Evolutionary conservation across 1,140 invertebrate species (phyloP), one percentile per base, ranked within the genome.

Genomic region (Sycophila sp.): DNA sequence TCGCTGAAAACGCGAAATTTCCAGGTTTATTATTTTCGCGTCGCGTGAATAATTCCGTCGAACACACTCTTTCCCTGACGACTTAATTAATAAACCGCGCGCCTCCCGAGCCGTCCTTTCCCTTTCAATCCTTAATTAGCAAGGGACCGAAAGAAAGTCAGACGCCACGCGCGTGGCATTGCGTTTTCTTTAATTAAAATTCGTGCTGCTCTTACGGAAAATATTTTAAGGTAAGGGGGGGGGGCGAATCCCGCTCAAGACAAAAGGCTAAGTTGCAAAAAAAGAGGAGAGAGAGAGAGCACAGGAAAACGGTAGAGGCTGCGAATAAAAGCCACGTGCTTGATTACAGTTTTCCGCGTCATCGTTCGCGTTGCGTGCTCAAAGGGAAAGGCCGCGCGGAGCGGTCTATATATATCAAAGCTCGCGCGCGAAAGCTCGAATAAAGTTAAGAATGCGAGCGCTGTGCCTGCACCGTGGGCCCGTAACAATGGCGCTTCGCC

Each of bases 141-240:
- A 28, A 26, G 36, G 40, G 28, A 51, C 15, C 47, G 45, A 63
- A 17, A 30, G 38, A 69, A n/a, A 62, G 42, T 47, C n/a, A 17
- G 13, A n/a, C 38, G 40, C 19, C n/a, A n/a, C n/a, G 28, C 28
- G 17, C 40, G 30, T 5, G 28, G 38, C 17, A 22, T 63, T 47
- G 53, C 51, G 55, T 64, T 64, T 64, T 66, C 62, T 49, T 71
- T 71, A 71, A 71, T 71, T 71, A 71, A 71, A 71, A 65, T 71
- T 71, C 69, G 40, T 42, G 36, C 42, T 22, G 30, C 40, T 64
- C 49, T 19, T 24, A 11, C 45, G 45, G 34, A 63, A 63, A 70
- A 42, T 11, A 66, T 8, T 56, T 56, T 17, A 45, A 56, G 51
- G 22, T 11, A n/a, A n/a, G n/a, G n/a, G n/a, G n/a, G n/a, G n/a